A percentile compares a stretch with the other conserved stretches of the same genome.
Evolutionary conservation across 2,113 vertebrate genomes (phyloP).

Genomic region (Mobula hypostoma): DNA sequence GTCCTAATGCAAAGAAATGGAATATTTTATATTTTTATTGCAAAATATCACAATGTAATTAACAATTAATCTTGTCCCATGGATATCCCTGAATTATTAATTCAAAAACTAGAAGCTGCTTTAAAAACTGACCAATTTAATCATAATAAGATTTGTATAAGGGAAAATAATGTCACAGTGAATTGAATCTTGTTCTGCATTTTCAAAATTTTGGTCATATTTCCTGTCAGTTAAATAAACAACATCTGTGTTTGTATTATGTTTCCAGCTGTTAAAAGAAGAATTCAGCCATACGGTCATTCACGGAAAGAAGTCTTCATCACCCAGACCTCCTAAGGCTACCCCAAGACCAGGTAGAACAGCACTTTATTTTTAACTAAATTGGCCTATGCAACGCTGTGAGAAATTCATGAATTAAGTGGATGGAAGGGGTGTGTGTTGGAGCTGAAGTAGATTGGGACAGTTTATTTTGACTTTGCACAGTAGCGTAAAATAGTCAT

Average conservation of each 20-base stretch:
- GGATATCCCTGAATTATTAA: background rate
- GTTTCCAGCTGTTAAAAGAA: conserved; percentile 54
- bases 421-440: too few species aligned
- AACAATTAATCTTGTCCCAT: background rate
- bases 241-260: background rate
- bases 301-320: conserved; percentile 43
- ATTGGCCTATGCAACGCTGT: background rate
- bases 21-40: background rate
- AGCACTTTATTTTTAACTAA: background rate
- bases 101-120: background rate
- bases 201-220: background rate
- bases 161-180: background rate
- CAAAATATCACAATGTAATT: background rate
- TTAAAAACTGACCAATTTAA: background rate
- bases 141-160: background rate
- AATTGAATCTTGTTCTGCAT: background rate
- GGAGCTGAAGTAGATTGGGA: too few species aligned
- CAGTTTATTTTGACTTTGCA: background rate
- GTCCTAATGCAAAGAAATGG: background rate
- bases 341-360: conserved; percentile 48
- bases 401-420: background rate
- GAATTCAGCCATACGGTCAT: conserved; percentile 53
- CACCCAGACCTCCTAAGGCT: conserved; percentile 31
- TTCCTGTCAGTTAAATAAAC: background rate
- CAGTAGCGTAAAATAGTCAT: background rate